These are phyloP conservation scores for Acyrthosiphon pisum DNA, from an alignment of 1,140 invertebrate genomes.

Conservation along the genomic window DNA sequence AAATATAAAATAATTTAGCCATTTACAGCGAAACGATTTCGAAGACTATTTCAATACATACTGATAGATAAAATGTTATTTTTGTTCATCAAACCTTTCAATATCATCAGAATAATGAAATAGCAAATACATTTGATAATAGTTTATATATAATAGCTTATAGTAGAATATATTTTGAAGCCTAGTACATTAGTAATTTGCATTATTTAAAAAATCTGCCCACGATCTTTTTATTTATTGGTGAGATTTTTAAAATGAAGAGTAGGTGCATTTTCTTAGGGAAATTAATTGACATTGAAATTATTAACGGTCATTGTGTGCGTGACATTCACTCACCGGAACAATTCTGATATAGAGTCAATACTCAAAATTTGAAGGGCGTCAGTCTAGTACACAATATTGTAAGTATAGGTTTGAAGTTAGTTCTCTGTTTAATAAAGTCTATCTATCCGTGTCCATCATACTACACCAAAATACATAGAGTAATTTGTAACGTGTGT, in stretches of 20 bases:
- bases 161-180: background rate
- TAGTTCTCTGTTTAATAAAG: background rate
- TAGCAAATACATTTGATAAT: background rate
- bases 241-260: background rate
- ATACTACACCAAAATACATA: background rate
- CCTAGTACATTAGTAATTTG: background rate
- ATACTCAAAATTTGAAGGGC: conserved; percentile 48
- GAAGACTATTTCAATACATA: background rate
- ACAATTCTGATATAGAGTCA: conserved; percentile 31
- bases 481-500: background rate
- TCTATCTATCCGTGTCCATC: background rate
- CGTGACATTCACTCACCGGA: background rate
- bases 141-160: background rate
- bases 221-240: background rate
- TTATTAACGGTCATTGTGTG: conserved; percentile 26
- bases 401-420: background rate
- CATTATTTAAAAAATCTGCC: background rate
- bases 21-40: background rate
- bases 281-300: background rate
- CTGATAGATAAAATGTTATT: background rate
- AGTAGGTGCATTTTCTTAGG: background rate
- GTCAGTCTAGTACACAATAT: background rate
- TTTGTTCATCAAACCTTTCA: background rate
- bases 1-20: no score
- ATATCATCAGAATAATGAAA: background rate